These are phyloP conservation scores for Herpailurus yagouaroundi DNA, from an alignment of 2,113 vertebrate species.

Conservation along the genomic window DNA sequence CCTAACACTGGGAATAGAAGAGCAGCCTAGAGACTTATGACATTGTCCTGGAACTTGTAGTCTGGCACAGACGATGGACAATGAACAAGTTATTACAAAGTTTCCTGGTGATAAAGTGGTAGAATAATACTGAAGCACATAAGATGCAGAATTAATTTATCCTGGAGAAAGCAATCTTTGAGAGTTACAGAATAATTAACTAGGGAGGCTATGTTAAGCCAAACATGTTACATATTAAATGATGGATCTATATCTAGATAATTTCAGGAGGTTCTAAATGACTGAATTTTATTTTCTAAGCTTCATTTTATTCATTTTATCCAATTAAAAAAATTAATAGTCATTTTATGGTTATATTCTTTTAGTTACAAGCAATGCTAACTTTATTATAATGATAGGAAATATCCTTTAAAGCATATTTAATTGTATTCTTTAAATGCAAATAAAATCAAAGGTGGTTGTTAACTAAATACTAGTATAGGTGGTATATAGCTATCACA, in stretches of 20 bases:
- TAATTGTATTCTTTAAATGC: neutral
- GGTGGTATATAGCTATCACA: neutral
- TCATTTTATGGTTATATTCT: neutral
- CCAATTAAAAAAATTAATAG: neutral
- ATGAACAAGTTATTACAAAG: neutral
- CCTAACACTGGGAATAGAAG: neutral
- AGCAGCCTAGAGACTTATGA: neutral
- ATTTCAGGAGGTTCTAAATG: neutral
- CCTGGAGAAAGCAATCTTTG: neutral
- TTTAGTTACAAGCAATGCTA: neutral
- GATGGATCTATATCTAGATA: neutral
- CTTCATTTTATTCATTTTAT: neutral
- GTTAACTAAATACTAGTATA: neutral
- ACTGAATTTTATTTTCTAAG: neutral
- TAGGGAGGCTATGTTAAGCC: neutral
- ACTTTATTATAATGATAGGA: neutral
- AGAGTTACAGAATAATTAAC: neutral
- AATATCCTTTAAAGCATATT: neutral
- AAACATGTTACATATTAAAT: neutral
- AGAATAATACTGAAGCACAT: neutral
- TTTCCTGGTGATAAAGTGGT: neutral
- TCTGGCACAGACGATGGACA: neutral
- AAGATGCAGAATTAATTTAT: neutral
- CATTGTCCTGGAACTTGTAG: neutral
- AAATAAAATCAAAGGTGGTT: neutral